Conservation (phyloP, 2,888 invertebrate genomes). For the Merodon equestris region DNA sequence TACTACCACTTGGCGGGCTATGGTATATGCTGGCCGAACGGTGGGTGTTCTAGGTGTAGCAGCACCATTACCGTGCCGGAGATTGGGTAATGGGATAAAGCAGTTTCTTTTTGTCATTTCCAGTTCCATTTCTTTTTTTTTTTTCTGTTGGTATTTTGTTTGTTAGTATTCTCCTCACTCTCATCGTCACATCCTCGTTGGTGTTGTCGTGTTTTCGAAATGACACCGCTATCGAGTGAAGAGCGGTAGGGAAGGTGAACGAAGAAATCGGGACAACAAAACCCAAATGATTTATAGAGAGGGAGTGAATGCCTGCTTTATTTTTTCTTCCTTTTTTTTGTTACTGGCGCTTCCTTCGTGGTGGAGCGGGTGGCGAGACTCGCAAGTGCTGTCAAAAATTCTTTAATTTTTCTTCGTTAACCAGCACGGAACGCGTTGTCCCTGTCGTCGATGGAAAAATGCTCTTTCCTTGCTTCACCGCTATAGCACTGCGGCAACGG, state of each 20-base stretch:
- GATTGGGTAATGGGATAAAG: conserved; percentile 57
- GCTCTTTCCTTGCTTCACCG: too few relatives aligned
- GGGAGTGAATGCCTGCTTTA: conserved; percentile 42
- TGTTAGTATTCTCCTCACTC: not conserved
- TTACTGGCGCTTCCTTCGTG: conserved; percentile 28
- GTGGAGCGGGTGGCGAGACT: conserved; percentile 38
- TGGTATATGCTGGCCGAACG: not conserved
- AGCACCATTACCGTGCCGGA: too few relatives aligned
- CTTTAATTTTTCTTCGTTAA: conserved; percentile 68
- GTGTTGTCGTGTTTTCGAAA: conserved; percentile 38
- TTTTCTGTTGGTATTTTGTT: too few relatives aligned
- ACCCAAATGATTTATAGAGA: conserved; percentile 55
- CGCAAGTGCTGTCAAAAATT: conserved; percentile 65
- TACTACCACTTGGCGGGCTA: conserved; percentile 3
- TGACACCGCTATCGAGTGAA: conserved; percentile 19
- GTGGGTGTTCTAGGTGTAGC: conserved; percentile 28
- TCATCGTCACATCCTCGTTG: too few relatives aligned
- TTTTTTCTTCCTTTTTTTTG: conserved; percentile 10
- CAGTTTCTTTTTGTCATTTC: conserved; percentile 51
- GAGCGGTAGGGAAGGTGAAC: conserved; percentile 29
- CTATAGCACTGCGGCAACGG: too few relatives aligned
- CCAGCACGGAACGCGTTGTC: conserved; percentile 17
- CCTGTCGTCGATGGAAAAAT: not conserved
- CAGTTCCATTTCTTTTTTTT: conserved; percentile 13
- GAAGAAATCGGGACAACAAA: conserved; percentile 22